Evolutionary conservation across 2,113 vertebrate species (phyloP), one percentile per base, ranked within the genome.

Genomic region (Podilymbus podiceps): DNA sequence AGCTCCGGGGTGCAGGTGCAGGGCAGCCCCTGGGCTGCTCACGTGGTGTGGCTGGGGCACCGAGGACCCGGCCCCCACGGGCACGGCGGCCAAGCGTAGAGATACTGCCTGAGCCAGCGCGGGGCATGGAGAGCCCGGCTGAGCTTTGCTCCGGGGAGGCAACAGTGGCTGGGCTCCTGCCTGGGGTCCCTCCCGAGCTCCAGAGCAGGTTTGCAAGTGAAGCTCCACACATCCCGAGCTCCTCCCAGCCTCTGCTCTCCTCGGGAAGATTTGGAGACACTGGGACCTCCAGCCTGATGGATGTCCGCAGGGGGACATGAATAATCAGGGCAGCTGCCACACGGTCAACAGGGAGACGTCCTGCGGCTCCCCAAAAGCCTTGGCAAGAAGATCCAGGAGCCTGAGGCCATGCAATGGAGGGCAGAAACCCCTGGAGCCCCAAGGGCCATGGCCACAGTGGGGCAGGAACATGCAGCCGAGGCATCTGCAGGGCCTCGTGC

Each of bases 341-440:
- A 19, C 25, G 64, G 30, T 35, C 49, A n/a, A 15, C 21, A 58
- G 42, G 23, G 56, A 4, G 4, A n/a, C 30, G 35, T 60, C 49
- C 84, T 63, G 47, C 8, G 5, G 19, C 33, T 91, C 15, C 27
- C 82, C 42, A 52, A 50, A 66, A 56, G n/a, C 44, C 69, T 60
- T 42, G 33, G 12, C 50, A n/a, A 56, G 63, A 62, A 63, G 56
- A 58, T 88, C 28, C 60, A 30, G 25, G 19, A 60, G 20, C 56
- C 21, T 1, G 1, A 67, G 44, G 35, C 30, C 5, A 0, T 1
- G 19, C 27, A n/a, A 15, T 0, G 8, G n/a, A 8, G 8, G 35
- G 42, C 47, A 78, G 88, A 63, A 62, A 11, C 13, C 40, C 49
- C 15, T 5, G 18, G 35, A 71, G 31, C 38, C 55, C 3, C 0